A percentile compares a stretch with the other conserved stretches of the same genome.
phyloP scores from a whole-genome alignment of 2,888 invertebrate species.

The Clitarchus hookeri region DNA sequence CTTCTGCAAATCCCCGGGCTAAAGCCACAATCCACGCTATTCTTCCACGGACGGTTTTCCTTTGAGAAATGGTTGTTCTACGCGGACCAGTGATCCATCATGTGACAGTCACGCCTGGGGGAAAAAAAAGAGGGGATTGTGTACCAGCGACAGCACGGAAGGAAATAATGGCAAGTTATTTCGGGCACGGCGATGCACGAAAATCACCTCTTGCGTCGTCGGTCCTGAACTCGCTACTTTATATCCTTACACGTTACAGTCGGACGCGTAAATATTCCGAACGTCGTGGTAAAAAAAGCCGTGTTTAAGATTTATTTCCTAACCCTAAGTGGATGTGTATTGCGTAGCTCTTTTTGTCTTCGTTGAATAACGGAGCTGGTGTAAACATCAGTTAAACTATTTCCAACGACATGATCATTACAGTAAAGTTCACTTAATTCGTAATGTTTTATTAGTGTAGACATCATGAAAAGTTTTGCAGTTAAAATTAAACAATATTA shows the following conservation, averaged over 20 bases:
- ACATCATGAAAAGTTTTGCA: no score
- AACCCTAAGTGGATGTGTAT: no score
- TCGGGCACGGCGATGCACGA: not conserved
- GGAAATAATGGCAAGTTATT: constrained; percentile 1
- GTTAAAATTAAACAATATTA: no score
- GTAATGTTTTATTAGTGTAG: no score
- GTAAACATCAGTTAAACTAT: no score
- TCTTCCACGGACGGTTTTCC: not conserved
- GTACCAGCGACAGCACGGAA: not conserved
- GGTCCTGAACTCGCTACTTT: not conserved
- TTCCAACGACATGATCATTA: no score
- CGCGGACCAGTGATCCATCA: not conserved
- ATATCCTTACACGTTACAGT: not conserved
- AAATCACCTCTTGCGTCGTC: not conserved
- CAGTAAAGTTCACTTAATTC: no score
- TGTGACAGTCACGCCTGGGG: not conserved
- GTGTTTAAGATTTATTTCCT: no score
- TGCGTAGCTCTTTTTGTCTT: no score
- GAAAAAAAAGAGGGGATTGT: not conserved
- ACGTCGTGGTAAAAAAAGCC: no score
- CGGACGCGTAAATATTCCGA: not conserved
- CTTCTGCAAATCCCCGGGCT: not conserved
- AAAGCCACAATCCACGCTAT: constrained; percentile 1
- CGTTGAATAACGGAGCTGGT: no score
- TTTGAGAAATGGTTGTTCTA: not conserved